These are phyloP conservation scores for Montipora cactus DNA, from an alignment of 64 coral and sea anemone genomes.

Conservation along the genomic window DNA sequence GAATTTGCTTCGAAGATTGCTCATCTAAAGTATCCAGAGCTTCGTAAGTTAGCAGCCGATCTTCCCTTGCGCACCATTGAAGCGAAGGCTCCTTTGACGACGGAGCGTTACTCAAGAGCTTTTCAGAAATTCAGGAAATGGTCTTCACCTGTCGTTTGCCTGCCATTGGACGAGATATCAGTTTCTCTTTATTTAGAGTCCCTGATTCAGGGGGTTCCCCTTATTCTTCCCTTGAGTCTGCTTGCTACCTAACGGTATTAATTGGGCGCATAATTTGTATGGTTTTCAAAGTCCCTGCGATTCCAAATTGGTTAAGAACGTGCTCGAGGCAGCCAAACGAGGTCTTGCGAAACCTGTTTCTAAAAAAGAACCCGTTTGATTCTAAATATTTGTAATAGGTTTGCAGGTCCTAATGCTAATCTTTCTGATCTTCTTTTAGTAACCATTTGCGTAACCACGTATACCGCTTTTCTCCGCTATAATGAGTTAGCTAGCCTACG, in stretches of 20 bases:
- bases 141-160: too few species aligned
- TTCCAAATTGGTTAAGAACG: conserved; percentile 40
- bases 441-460: conserved; percentile 41
- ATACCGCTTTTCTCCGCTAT: conserved; percentile 55
- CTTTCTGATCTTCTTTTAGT: conserved; percentile 32
- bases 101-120: too few species aligned
- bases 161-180: too few species aligned
- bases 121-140: too few species aligned
- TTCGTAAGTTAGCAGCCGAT: conserved; percentile 20
- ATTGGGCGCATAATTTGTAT: too few species aligned
- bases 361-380: conserved; percentile 67
- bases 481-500: conserved; percentile 20
- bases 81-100: background rate
- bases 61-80: conserved; percentile 34
- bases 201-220: too few species aligned
- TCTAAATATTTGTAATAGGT: conserved; percentile 3
- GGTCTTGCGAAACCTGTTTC: conserved; percentile 21
- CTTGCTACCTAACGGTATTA: too few species aligned
- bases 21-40: conserved; percentile 16
- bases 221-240: too few species aligned
- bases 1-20: background rate
- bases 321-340: conserved; percentile 50
- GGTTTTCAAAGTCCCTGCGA: conserved; percentile 45
- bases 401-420: background rate
- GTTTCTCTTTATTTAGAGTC: too few species aligned